Conservation (phyloP, 2,113 vertebrate genomes). For the Falcunculus frontatus region DNA sequence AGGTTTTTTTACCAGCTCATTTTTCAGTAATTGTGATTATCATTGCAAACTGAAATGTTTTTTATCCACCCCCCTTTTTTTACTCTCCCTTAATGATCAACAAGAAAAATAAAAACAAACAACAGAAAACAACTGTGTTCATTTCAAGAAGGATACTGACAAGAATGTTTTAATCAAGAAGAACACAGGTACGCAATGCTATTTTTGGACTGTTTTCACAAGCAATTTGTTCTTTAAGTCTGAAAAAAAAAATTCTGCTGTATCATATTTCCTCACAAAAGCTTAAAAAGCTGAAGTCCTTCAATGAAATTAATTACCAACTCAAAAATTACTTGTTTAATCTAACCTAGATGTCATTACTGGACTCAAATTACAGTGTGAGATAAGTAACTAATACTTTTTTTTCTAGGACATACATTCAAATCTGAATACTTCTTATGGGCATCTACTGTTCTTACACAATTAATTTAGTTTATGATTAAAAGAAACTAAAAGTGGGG, state of each 20-base stretch:
- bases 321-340: not conserved
- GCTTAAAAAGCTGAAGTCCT: not conserved
- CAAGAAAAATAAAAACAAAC: not conserved
- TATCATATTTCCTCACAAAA: not conserved
- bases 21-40: not conserved
- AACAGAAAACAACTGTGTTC: not conserved
- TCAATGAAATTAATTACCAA: not conserved
- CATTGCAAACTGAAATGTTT: not conserved
- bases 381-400: not conserved
- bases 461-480: not conserved
- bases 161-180: not conserved
- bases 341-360: not conserved
- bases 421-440: not conserved
- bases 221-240: not conserved
- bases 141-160: not conserved
- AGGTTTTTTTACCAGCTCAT: not conserved
- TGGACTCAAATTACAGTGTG: not conserved
- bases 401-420: not conserved
- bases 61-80: not conserved
- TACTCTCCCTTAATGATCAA: not conserved
- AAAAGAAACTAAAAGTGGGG: not conserved
- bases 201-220: not conserved
- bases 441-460: not conserved
- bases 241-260: not conserved
- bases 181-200: not conserved